Evolutionary conservation across 2,888 invertebrate species (phyloP).

Genomic region (Erpobdella octoculata): DNA sequence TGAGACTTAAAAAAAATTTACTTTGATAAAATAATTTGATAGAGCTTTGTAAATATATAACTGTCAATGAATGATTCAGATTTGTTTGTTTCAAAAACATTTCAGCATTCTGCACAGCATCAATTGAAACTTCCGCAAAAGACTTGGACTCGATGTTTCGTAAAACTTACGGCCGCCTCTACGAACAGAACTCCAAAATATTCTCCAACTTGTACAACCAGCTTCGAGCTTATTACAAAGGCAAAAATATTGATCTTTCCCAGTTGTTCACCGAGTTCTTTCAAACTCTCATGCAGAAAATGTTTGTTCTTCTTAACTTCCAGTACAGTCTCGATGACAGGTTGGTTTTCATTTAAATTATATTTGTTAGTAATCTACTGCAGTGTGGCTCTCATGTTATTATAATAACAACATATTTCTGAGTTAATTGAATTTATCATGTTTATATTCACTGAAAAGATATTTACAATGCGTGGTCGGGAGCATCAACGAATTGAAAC

Average conservation of each 20-base stretch:
- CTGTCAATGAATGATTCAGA: background rate
- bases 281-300: slow-evolving; percentile 81
- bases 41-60: too few species aligned
- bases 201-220: slow-evolving; percentile 83
- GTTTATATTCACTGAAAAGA: too few species aligned
- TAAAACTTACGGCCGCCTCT: slow-evolving; percentile 85
- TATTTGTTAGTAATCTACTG: too few species aligned
- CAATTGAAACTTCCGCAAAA: slow-evolving; percentile 71
- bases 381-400: background rate
- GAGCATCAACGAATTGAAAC: slow-evolving; percentile 84
- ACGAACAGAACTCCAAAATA: slow-evolving; percentile 84
- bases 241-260: slow-evolving; percentile 63
- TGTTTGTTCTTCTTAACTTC: slow-evolving; percentile 80
- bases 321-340: slow-evolving; percentile 76
- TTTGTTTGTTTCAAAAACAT: background rate
- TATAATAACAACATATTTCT: background rate
- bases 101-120: slow-evolving; percentile 80
- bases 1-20: too few species aligned
- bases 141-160: slow-evolving; percentile 93
- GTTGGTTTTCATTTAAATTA: background rate
- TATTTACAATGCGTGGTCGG: slow-evolving; percentile 79
- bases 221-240: slow-evolving; percentile 78
- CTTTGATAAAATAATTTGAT: too few species aligned
- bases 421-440: background rate
- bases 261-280: slow-evolving; percentile 77